Base-by-base conservation (phyloP, 2,797 vertebrate genomes). In the Perodicticus potto region DNA sequence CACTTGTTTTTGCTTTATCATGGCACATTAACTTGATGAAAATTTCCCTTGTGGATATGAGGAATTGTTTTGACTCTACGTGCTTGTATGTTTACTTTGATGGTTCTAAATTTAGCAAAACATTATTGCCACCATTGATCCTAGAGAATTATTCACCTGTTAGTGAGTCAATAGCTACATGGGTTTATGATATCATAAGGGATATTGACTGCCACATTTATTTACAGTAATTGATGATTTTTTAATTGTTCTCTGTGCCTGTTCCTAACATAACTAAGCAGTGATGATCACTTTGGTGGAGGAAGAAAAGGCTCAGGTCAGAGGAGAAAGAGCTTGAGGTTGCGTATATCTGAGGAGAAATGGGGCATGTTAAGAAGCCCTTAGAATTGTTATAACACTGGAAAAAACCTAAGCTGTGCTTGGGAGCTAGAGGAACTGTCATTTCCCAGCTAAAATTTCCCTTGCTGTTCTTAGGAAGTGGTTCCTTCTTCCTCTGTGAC, bases 141-240 rank as follows among this genome's bases (percentile, higher is more conserved):
- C 70, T 59, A 23, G 80, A 94, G 70, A 96, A 95, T 97, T 93
- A 96, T 93, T 96, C 89, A 97, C 94, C 96, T 97, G 92, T 83
- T 97, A 92, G 93, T 84, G 70, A 95, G 96, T 95, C 93, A 93
- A 95, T 96, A 93, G 49, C 74, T 96, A 78, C 85, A 49, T 85
- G 86, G 20, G 83, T 97, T 94, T 97, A 89, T 95, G 91, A 63
- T 92, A 96, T 96, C 91, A 93, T 96, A 84, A 91, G 81, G 87
- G 85, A 96, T 95, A 96, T 63, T 96, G 97, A 94, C 81, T 96
- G 89, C 95, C 94, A 97, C 78, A 89, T 95, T 97, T 97, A 97
- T 97, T 98, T 97, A 97, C 74, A 96, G 87, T 94, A 98, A 96
- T 96, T 96, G 95, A 97, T 97, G 94, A 61, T 88, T 85, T 95